Evolutionary conservation across 2,113 vertebrate genomes (phyloP), one percentile per base, ranked within the genome.

Genomic region (Illadopsis cleaveri): DNA sequence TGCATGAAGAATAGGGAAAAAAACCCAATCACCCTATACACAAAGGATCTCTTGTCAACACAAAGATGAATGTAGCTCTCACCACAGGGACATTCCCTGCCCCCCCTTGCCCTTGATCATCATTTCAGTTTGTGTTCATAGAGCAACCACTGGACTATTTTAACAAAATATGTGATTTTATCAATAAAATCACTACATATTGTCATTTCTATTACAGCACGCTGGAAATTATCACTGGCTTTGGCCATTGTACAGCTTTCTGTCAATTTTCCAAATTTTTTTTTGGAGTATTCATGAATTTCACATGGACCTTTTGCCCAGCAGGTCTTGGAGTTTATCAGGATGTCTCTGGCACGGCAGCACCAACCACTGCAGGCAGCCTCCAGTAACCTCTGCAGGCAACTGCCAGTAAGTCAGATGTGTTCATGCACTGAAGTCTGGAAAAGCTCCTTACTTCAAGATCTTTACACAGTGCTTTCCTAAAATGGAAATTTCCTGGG

Each of bases 11-110:
- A 50, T 23, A 40, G 13, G 12, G 25, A 1, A n/a, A 61, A 2
- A 27, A 5, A 10, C 1, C 1, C 30, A 72, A 42, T 2, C 15
- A 83, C 4, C 13, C 1, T 21, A 1, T 3, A n/a, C 4, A 38
- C 8, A 48, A 80, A 72, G 37, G 17, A 86, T 16, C 9, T 76
- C 21, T 48, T 53, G 28, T 44, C 25, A 69, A 44, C 38, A 65
- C 11, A 31, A 57, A 53, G n/a, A 40, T 80, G 31, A 10, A 48
- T 30, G 22, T 37, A 44, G 7, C 9, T 86, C 2, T 57, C 22
- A 33, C 15, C 22, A 54, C 42, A 77, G 18, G n/a, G 20, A 45
- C 18, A 22, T 14, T 83, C 17, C 28, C 31, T 53, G 5, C 45
- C 31, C 65, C 42, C 28, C 28, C 7, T 12, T 91, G 45, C 12